These are phyloP conservation scores for Hassar affinis DNA, from an alignment of 2,113 vertebrate species.

Conservation along the genomic window DNA sequence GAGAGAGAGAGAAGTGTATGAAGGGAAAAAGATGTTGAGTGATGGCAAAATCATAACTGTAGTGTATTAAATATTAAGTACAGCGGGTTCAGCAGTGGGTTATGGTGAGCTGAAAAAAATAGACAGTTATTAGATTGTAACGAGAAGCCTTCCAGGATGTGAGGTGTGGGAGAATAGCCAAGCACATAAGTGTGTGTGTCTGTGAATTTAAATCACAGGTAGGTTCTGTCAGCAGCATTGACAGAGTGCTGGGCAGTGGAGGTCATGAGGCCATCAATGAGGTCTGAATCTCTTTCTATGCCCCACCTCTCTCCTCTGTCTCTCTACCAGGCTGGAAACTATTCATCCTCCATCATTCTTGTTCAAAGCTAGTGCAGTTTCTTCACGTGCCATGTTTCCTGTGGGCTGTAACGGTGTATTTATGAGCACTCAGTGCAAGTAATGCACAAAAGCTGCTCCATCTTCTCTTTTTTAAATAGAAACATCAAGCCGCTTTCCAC, in stretches of 20 bases:
- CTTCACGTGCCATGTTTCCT: constrained; percentile 55
- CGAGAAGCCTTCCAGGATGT: constrained; percentile 64
- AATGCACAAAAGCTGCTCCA: constrained; percentile 56
- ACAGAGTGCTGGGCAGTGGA: constrained; percentile 27
- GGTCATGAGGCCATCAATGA: constrained; percentile 33
- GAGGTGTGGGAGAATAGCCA: constrained; percentile 55
- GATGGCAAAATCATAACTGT: constrained; percentile 98
- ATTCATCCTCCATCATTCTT: constrained; percentile 62
- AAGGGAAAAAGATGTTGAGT: constrained; percentile 81
- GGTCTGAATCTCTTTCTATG: background rate
- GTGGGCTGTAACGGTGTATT: constrained; percentile 54
- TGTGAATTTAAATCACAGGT: constrained; percentile 2
- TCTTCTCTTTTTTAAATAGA: constrained; percentile 59
- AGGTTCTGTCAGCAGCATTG: constrained; percentile 18
- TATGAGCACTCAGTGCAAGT: constrained; percentile 56
- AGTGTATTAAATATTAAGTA: constrained; percentile 87
- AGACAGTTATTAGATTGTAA: constrained; percentile 87
- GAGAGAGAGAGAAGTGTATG: background rate
- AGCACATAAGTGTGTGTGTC: constrained; percentile 31
- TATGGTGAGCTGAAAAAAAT: constrained; percentile 92
- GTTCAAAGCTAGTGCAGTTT: constrained; percentile 50
- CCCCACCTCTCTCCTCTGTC: background rate
- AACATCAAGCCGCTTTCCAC: constrained; percentile 55
- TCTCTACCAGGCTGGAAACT: constrained; percentile 51
- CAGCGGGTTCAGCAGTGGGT: constrained; percentile 90